These are phyloP conservation scores for Cataglyphis albicans DNA, from an alignment of 2,888 invertebrate species.

Conservation along the genomic window DNA sequence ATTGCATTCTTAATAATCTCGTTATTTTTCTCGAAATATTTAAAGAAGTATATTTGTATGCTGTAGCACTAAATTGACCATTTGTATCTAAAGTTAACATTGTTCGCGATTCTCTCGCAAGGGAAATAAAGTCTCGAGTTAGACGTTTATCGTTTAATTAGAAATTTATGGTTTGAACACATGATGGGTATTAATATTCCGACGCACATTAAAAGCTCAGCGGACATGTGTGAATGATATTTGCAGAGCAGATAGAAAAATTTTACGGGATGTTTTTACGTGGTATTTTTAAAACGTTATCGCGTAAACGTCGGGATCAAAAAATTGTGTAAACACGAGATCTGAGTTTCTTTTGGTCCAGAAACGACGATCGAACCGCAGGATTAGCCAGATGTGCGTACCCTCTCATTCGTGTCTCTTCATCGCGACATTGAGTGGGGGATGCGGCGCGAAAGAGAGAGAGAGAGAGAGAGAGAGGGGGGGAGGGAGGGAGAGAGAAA, in stretches of 20 bases:
- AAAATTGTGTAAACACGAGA: background rate
- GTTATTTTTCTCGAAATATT: background rate
- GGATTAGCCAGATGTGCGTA: slow-evolving; percentile 61
- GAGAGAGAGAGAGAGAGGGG: slow-evolving; percentile 65
- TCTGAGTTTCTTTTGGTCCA: background rate
- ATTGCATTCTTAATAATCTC: background rate
- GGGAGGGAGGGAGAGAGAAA: slow-evolving; percentile 67
- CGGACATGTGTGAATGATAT: background rate
- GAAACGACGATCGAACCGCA: slow-evolving; percentile 11
- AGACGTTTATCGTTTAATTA: background rate
- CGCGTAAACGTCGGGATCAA: slow-evolving; percentile 2
- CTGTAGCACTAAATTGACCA: background rate
- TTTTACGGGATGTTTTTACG: background rate
- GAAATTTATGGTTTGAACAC: background rate
- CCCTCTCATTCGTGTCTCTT: slow-evolving; percentile 53
- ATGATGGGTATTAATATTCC: background rate
- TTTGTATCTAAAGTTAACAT: background rate
- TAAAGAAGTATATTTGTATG: background rate
- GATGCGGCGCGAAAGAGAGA: slow-evolving; percentile 67
- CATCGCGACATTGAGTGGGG: slow-evolving; percentile 63
- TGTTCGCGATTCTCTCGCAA: background rate
- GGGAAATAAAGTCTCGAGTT: background rate
- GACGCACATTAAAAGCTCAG: background rate
- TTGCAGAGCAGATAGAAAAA: background rate
- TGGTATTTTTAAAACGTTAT: background rate